Evolutionary conservation across 2,888 invertebrate species (phyloP), one percentile per base, ranked within the genome.

Genomic region (Agelastica alni): DNA sequence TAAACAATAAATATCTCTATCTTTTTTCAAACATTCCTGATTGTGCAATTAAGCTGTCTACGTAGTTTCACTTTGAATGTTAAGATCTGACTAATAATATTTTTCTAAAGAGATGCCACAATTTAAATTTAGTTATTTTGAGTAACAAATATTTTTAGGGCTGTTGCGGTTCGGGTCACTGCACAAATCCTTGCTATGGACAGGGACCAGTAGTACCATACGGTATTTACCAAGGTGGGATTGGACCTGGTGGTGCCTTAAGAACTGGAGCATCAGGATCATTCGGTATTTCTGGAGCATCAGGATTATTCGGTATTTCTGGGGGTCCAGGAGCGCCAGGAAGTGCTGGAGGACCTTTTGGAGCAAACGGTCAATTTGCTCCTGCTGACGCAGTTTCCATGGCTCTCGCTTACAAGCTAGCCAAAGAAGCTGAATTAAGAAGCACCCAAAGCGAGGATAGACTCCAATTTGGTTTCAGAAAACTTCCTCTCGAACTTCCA

Each of bases 341-440:
- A 2, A 10, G 47, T 9, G 18, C 18, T 14, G 51, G 48, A 28
- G 37, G 31, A 9, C 22, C 22, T 3, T 3, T 17, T 6, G 34
- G 39, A 10, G 12, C n/a, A n/a, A 16, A 16, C 9, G 28, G 42
- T 13, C 46, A 20, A 10, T 46, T 46, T 2, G 59, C 63, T 5
- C 76, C 80, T 4, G 81, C 81, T 0, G 81, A 81, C 70, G 76
- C 80, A 4, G 78, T 81, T 1, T 80, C 80, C 31, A 67, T 80
- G 10, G 72, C 76, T 3, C 60, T 81, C 12, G 79, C 81, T 1
- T 71, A 74, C 36, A 77, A 77, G 54, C 70, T 76, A 7, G 74
- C 73, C 10, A 77, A 76, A 42, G 71, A 77, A 5, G 58, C 61
- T 4, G 73, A 75, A 32, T 69, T 70, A 13, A 72, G 77, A 4